A percentile compares a stretch with the other conserved stretches of the same genome.
phyloP scores from a whole-genome alignment of 2,888 invertebrate genomes.

The Microctonus brassicae region DNA sequence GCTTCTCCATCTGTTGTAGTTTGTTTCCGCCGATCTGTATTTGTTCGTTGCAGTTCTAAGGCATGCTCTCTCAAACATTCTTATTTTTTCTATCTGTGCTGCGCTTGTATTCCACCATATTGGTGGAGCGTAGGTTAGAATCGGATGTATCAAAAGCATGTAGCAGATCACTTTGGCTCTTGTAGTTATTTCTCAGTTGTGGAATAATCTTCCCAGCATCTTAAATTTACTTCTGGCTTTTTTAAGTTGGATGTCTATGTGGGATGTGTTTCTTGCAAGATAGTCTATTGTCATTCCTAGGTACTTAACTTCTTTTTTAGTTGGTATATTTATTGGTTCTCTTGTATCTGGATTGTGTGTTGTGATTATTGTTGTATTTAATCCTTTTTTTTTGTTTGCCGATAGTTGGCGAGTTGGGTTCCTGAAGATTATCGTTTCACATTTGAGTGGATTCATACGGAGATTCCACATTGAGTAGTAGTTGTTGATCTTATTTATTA shows the following conservation, averaged over 20 bases:
- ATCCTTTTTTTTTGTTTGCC: background rate
- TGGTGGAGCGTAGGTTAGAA: constrained; percentile 1
- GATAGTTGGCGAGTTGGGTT: background rate
- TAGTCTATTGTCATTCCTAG: constrained; percentile 11
- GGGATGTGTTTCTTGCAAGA: background rate
- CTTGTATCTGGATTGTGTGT: background rate
- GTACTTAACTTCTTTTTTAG: constrained; percentile 11
- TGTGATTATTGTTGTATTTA: too few species aligned
- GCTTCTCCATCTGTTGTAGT: background rate
- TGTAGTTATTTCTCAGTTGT: background rate
- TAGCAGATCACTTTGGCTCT: constrained; percentile 13
- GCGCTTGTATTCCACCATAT: constrained; percentile 15
- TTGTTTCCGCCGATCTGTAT: background rate
- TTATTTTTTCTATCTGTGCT: background rate
- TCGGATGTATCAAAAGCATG: background rate
- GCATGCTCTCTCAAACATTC: constrained; percentile 9
- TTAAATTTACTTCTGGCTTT: background rate
- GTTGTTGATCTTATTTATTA: constrained; percentile 31
- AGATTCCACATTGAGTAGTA: constrained; percentile 38
- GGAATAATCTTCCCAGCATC: background rate
- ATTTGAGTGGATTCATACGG: constrained; percentile 35
- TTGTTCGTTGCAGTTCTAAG: background rate
- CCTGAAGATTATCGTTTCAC: constrained; percentile 39
- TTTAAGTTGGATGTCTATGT: background rate
- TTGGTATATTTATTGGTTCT: background rate